These are phyloP conservation scores for Halcyon malimbica DNA, from an alignment of 2,113 vertebrate species.

Conservation along the genomic window DNA sequence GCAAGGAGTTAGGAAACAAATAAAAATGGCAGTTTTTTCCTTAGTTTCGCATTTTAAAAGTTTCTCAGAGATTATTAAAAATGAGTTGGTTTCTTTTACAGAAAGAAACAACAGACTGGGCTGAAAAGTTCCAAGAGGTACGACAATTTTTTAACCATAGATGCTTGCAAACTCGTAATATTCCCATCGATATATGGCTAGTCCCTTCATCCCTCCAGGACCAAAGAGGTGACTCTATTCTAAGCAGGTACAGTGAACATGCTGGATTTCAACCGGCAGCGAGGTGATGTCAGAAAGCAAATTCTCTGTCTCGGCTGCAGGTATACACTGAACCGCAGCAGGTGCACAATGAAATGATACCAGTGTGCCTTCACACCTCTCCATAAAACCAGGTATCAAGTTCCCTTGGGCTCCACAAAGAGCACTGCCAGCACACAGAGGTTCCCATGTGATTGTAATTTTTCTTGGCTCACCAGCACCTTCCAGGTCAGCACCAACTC, in stretches of 20 bases:
- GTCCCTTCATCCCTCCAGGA: neutral
- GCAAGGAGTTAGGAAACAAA: neutral
- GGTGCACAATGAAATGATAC: neutral
- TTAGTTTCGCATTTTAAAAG: neutral
- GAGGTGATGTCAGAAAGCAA: neutral
- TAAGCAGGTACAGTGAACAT: neutral
- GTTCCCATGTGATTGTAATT: rapidly evolving
- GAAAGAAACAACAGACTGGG: neutral
- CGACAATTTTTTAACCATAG: neutral
- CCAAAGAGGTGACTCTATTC: neutral
- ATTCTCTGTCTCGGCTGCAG: neutral
- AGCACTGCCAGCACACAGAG: neutral
- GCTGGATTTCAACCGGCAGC: neutral
- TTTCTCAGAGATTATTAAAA: neutral
- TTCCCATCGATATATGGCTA: rapidly evolving
- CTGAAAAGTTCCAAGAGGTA: neutral
- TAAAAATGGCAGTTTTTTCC: neutral
- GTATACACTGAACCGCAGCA: neutral
- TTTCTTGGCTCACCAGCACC: neutral
- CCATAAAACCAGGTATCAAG: neutral
- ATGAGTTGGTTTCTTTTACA: neutral
- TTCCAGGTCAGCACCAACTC: neutral
- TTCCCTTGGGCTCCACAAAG: neutral
- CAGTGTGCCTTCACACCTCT: neutral
- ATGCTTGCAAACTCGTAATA: neutral